These are phyloP conservation scores for Tamias sibiricus DNA, from an alignment of 2,113 vertebrate species.

Conservation along the genomic window DNA sequence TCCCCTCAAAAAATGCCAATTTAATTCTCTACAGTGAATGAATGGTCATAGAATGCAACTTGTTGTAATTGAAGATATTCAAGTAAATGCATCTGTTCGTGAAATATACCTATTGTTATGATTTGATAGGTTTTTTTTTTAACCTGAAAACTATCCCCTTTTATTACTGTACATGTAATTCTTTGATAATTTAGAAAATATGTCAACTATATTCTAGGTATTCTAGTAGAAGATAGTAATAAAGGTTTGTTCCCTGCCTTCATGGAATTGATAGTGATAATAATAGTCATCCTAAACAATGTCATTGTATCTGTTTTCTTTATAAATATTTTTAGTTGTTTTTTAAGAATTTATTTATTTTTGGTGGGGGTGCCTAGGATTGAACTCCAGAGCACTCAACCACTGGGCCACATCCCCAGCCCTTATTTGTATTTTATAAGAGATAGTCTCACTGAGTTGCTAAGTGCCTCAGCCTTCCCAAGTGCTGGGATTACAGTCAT, in stretches of 20 bases:
- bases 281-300: too few species aligned
- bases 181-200: slow-evolving; percentile 9
- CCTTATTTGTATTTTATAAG: too few species aligned
- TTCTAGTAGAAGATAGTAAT: background rate
- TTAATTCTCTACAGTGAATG: background rate
- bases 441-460: too few species aligned
- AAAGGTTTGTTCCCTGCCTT: background rate
- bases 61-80: background rate
- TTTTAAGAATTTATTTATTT: too few species aligned
- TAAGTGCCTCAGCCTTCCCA: too few species aligned
- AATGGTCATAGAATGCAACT: background rate
- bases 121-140: background rate
- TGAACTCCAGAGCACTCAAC: too few species aligned
- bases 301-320: background rate
- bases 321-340: background rate
- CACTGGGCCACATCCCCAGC: too few species aligned
- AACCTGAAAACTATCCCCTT: background rate
- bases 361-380: too few species aligned
- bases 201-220: background rate
- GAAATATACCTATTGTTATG: background rate
- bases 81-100: background rate
- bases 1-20: background rate
- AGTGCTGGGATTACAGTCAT: too few species aligned
- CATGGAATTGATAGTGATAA: background rate
- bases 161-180: background rate